phyloP scores from a whole-genome alignment of 1,140 invertebrate genomes.

The Anthonomus grandis region DNA sequence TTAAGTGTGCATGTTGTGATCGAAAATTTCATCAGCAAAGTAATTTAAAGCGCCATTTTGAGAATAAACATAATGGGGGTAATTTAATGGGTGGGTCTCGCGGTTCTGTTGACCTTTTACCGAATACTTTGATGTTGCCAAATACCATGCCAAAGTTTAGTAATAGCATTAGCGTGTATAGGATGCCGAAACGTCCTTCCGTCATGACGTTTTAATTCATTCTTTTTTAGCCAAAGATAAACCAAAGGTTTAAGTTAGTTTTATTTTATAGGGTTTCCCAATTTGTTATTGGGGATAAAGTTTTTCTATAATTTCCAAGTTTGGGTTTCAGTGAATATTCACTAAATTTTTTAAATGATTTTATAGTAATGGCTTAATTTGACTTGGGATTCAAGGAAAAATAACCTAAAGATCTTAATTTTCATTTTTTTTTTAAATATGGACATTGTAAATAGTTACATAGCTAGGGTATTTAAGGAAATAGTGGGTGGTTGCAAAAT shows the following conservation, averaged over 20 bases:
- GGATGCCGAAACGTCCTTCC: conserved; percentile 17
- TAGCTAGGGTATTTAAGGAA: too few relatives aligned
- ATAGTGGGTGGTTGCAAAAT: too few relatives aligned
- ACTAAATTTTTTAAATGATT: too few relatives aligned
- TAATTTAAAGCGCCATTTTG: conserved; percentile 50
- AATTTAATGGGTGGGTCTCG: neutral
- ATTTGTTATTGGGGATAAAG: too few relatives aligned
- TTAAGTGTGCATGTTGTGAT: conserved; percentile 49
- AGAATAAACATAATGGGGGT: conserved; percentile 38
- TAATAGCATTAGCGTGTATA: conserved; percentile 39
- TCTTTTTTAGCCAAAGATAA: conserved; percentile 6
- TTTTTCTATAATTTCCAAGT: too few relatives aligned
- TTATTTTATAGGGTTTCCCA: neutral
- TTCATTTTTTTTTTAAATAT: too few relatives aligned
- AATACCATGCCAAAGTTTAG: conserved; percentile 33
- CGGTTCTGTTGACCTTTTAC: neutral
- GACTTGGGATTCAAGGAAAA: too few relatives aligned
- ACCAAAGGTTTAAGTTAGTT: neutral
- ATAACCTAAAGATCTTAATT: too few relatives aligned
- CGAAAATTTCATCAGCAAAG: conserved; percentile 52
- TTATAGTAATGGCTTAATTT: too few relatives aligned
- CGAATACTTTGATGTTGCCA: conserved; percentile 6
- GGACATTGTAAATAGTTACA: too few relatives aligned
- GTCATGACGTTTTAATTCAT: conserved; percentile 12
- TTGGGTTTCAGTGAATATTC: too few relatives aligned